A percentile compares a stretch with the other conserved stretches of the same genome.
Evolutionary conservation across 2,113 vertebrate species (phyloP).

Genomic region (Triplophysa dalaica): DNA sequence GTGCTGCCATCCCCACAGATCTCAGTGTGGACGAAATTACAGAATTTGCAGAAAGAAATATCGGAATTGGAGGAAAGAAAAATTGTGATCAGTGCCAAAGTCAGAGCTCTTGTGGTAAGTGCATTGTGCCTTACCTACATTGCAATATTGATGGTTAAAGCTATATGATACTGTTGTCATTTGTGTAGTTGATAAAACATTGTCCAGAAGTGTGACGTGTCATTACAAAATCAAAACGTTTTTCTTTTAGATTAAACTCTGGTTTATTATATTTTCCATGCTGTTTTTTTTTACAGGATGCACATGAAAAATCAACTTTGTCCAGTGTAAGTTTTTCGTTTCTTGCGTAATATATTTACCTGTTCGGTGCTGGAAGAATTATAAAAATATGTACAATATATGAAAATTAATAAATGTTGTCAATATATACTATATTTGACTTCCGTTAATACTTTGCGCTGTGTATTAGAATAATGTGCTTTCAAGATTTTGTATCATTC

Average conservation of each 20-base stretch:
- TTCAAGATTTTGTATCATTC: not conserved
- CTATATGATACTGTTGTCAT: too few species aligned
- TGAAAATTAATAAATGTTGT: not conserved
- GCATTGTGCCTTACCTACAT: not conserved
- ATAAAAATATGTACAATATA: not conserved
- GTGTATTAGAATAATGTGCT: not conserved
- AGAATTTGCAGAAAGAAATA: constrained; percentile 72
- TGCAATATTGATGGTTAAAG: too few species aligned
- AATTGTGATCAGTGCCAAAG: constrained; percentile 63
- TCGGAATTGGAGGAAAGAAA: constrained; percentile 75
- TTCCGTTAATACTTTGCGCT: not conserved
- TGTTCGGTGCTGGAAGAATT: too few species aligned
- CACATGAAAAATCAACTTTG: constrained; percentile 67
- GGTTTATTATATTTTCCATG: not conserved
- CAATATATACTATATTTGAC: not conserved
- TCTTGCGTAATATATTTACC: not conserved
- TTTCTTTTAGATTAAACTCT: not conserved
- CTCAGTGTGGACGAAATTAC: constrained; percentile 76
- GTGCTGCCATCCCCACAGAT: constrained; percentile 66
- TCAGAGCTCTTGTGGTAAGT: constrained; percentile 77
- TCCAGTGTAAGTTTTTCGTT: constrained; percentile 64
- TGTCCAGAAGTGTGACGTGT: too few species aligned
- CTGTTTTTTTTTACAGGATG: constrained; percentile 58
- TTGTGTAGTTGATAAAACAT: too few species aligned
- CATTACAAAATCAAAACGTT: too few species aligned